Evolutionary conservation across 2,113 vertebrate genomes (phyloP).

Genomic region (Lota lota): DNA sequence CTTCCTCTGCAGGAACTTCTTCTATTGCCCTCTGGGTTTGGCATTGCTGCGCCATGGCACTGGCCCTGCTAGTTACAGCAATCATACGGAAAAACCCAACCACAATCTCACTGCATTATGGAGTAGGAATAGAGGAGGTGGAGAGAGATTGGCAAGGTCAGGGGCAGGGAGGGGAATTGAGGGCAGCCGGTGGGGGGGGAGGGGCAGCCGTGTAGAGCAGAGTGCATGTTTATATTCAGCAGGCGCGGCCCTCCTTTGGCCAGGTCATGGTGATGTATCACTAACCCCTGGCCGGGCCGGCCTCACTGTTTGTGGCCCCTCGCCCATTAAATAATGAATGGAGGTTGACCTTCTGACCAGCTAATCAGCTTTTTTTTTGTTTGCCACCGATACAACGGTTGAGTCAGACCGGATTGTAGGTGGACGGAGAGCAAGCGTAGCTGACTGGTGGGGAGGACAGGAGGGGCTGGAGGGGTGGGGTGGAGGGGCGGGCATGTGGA

Average conservation of each 20-base stretch:
- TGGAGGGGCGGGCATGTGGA: slow-evolving; percentile 25
- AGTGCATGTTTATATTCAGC: slow-evolving; percentile 61
- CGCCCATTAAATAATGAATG: slow-evolving; percentile 74
- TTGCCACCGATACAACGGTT: not conserved
- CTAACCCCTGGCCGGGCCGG: slow-evolving; percentile 52
- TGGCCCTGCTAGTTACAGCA: no score
- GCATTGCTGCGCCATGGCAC: no score
- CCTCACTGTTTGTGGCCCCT: slow-evolving; percentile 63
- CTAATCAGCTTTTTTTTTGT: slow-evolving; percentile 65
- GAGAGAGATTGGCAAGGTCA: slow-evolving; percentile 25
- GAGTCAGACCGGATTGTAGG: slow-evolving; percentile 34
- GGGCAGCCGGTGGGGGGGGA: slow-evolving; percentile 31
- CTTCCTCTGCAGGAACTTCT: no score
- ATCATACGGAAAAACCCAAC: no score
- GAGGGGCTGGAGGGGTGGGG: slow-evolving; percentile 33
- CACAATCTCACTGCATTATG: no score
- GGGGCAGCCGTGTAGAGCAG: slow-evolving; percentile 41
- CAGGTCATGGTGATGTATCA: slow-evolving; percentile 65
- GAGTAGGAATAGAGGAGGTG: no score
- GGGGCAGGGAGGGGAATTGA: slow-evolving; percentile 44
- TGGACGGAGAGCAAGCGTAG: slow-evolving; percentile 38
- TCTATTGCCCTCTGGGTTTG: no score
- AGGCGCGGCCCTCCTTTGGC: slow-evolving; percentile 50
- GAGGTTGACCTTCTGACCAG: slow-evolving; percentile 67
- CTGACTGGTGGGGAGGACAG: not conserved